phyloP scores from a whole-genome alignment of 2,797 vertebrate species.

The Kryptopterus vitreolus region DNA sequence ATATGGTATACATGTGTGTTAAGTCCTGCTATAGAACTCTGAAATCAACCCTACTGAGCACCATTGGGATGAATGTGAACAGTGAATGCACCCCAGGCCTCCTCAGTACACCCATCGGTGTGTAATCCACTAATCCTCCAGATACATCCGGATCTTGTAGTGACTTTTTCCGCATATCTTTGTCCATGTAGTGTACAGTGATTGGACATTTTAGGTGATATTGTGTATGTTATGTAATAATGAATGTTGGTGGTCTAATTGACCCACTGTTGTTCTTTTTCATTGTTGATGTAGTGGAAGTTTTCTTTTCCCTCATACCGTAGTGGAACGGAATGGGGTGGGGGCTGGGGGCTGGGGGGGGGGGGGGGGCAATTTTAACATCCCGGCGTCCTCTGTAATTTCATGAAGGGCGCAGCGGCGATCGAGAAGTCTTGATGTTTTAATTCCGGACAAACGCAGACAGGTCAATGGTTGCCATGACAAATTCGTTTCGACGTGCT shows the following conservation, averaged over 20 bases:
- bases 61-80: too few species aligned
- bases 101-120: too few species aligned
- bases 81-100: too few species aligned
- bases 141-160: too few species aligned
- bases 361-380: neutral
- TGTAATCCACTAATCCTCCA: too few species aligned
- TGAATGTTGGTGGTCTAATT: neutral
- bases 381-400: conserved; percentile 64
- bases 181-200: too few species aligned
- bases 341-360: neutral
- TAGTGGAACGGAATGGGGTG: neutral
- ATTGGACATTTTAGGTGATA: too few species aligned
- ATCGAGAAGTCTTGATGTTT: conserved; percentile 71
- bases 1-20: too few species aligned
- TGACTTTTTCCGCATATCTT: too few species aligned
- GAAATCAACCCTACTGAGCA: too few species aligned
- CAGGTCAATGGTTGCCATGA: conserved; percentile 65
- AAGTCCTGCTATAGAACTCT: too few species aligned
- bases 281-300: neutral
- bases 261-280: too few species aligned
- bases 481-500: conserved; percentile 62
- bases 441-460: conserved; percentile 63
- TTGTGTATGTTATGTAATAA: neutral
- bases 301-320: neutral
- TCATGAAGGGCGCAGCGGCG: conserved; percentile 59